Evolutionary conservation across 1,140 invertebrate species (phyloP), one percentile per base, ranked within the genome.

Genomic region (Pseudomyrmex sp.): DNA sequence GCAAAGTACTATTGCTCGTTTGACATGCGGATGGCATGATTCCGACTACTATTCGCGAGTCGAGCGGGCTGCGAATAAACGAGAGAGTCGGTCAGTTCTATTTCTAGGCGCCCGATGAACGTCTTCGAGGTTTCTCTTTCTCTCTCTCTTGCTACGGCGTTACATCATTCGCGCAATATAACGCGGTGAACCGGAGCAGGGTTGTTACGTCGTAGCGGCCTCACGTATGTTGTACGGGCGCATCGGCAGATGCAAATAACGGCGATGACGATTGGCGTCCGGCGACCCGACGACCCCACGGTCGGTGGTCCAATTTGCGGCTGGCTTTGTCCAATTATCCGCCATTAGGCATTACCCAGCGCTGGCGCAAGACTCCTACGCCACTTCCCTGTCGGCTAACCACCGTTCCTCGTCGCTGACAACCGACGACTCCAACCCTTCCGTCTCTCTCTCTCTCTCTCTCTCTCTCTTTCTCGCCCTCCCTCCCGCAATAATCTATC

Each of bases 221-320:
- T 56, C 69, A 52, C 65, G 56, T 61, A 65, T 61, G 44, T 72
- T 77, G 35, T 35, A 66, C 50, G 73, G 58, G 54, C 26, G 86
- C 76, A 90, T 90, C 83, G 82, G 87, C 85, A 91, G 88, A 90
- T 90, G 89, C 87, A 90, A 90, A 90, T 90, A 89, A 88, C 87
- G 83, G 86, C 77, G 85, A 90, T 83, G 89, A 90, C 89, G 89
- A 90, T 90, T 90, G 85, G 87, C 89, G 89, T 90, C 83, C 85
- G 54, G 89, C 83, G 89, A 89, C 89, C 87, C 80, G 65, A 56
- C 89, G 88, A 90, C 88, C 86, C 79, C 89, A 82, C 62, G 75
- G 75, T 83, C 89, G 91, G 91, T 91, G 91, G 91, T 91, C 91
- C 91, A 91, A 91, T 91, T 91, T 91, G 90, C 91, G 91, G 91